A percentile compares a stretch with the other conserved stretches of the same genome.
Conservation (phyloP, 2,113 vertebrate species). For the Sitta europaea region DNA sequence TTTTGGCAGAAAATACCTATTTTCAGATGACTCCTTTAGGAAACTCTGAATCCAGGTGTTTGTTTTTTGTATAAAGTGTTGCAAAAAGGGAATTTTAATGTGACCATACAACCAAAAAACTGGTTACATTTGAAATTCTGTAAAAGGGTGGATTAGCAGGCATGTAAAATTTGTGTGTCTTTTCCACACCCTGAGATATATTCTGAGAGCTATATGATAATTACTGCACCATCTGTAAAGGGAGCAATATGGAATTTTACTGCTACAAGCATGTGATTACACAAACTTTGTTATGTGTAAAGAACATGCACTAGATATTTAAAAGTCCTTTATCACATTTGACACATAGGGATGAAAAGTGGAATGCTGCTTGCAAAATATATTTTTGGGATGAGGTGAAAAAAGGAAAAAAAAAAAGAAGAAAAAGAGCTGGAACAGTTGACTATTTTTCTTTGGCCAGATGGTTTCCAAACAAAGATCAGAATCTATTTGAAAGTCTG, state of each 20-base stretch:
- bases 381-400: background rate
- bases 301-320: slow-evolving; percentile 27
- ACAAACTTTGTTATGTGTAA: slow-evolving; percentile 56
- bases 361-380: slow-evolving; percentile 1
- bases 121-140: slow-evolving; percentile 46
- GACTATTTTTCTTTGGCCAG: slow-evolving; percentile 50
- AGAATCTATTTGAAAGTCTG: slow-evolving; percentile 16
- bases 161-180: slow-evolving; percentile 56
- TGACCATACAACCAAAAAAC: slow-evolving; percentile 39
- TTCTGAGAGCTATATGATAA: slow-evolving; percentile 66
- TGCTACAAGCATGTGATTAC: slow-evolving; percentile 3
- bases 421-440: slow-evolving; percentile 20
- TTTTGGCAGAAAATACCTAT: slow-evolving; percentile 79
- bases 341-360: slow-evolving; percentile 40
- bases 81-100: slow-evolving; percentile 74
- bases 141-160: slow-evolving; percentile 33
- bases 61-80: slow-evolving; percentile 73
- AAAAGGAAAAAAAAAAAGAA: background rate
- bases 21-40: slow-evolving; percentile 80
- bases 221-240: slow-evolving; percentile 67
- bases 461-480: slow-evolving; percentile 56
- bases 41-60: slow-evolving; percentile 81
- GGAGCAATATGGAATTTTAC: background rate
- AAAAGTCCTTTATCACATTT: slow-evolving; percentile 43
- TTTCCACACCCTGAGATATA: slow-evolving; percentile 62